Conservation (phyloP, 53 echinoderm and acorn worm species). For the Stichopus horrens region DNA sequence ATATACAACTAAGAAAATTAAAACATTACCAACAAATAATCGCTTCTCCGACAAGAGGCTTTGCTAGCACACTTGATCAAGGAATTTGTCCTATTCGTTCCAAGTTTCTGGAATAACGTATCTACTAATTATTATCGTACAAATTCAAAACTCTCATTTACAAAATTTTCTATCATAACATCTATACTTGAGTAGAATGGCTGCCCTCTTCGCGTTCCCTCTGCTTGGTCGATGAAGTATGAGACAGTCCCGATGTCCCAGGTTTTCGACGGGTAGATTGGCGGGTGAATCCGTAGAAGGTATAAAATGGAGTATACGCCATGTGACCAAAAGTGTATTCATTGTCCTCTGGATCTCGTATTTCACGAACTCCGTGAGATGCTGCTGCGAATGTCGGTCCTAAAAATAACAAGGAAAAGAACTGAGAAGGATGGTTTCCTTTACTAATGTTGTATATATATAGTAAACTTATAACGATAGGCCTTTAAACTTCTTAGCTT, state of each 20-base stretch:
- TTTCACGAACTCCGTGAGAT: constrained; percentile 67
- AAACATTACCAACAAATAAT: too few relatives aligned
- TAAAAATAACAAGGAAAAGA: background rate
- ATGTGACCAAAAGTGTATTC: constrained; percentile 87
- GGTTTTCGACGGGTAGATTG: constrained; percentile 2
- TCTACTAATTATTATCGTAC: too few relatives aligned
- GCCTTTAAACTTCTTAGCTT: too few relatives aligned
- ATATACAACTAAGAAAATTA: too few relatives aligned
- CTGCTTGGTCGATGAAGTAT: background rate
- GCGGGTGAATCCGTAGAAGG: constrained; percentile 59
- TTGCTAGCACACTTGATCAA: too few relatives aligned
- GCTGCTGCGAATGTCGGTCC: constrained; percentile 79
- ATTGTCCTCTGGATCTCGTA: constrained; percentile 90
- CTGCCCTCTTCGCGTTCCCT: background rate
- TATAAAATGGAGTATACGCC: constrained; percentile 79
- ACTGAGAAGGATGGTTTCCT: background rate
- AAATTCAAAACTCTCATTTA: too few relatives aligned
- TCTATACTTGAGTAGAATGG: background rate
- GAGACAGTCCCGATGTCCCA: constrained; percentile 4
- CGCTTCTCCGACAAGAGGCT: too few relatives aligned
- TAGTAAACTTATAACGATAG: too few relatives aligned
- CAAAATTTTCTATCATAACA: background rate
- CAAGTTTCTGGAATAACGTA: too few relatives aligned
- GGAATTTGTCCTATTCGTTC: too few relatives aligned
- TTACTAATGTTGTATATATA: too few relatives aligned